Percentiles rank a stretch among this genome's conserved stretches.
phyloP scores from a whole-genome alignment of 1,140 invertebrate genomes.

The Zeugodacus cucurbitae region DNA sequence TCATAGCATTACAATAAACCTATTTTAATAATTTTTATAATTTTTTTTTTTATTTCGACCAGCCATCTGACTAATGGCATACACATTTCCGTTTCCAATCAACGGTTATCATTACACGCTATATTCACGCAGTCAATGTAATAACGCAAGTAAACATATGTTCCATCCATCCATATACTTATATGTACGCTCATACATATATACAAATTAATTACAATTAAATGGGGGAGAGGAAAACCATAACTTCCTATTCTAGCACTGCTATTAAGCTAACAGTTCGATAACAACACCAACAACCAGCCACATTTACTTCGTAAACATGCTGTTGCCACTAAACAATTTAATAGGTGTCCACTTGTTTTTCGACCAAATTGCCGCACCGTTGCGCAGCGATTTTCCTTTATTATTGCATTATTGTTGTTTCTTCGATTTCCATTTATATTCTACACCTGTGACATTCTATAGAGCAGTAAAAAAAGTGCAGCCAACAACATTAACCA shows the following conservation, averaged over 20 bases:
- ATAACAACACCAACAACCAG: neutral
- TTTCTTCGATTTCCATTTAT: neutral
- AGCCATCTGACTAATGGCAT: too few species aligned
- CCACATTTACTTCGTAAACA: neutral
- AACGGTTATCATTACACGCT: neutral
- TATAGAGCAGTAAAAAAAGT: neutral
- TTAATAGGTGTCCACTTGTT: neutral
- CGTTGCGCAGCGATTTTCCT: neutral
- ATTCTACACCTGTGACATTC: neutral
- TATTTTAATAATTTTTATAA: too few species aligned
- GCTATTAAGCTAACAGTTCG: neutral
- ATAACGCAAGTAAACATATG: neutral
- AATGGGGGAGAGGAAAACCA: neutral
- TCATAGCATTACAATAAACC: too few species aligned
- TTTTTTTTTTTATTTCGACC: too few species aligned
- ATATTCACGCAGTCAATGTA: neutral
- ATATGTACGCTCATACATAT: neutral
- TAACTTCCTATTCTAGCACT: neutral
- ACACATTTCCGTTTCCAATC: neutral
- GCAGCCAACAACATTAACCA: neutral
- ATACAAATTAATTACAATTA: neutral
- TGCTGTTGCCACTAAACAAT: neutral
- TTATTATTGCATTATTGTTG: neutral
- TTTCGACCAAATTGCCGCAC: neutral
- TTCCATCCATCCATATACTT: too few species aligned